phyloP scores from a whole-genome alignment of 2,888 invertebrate species.

The Ischnus inquisitorius region DNA sequence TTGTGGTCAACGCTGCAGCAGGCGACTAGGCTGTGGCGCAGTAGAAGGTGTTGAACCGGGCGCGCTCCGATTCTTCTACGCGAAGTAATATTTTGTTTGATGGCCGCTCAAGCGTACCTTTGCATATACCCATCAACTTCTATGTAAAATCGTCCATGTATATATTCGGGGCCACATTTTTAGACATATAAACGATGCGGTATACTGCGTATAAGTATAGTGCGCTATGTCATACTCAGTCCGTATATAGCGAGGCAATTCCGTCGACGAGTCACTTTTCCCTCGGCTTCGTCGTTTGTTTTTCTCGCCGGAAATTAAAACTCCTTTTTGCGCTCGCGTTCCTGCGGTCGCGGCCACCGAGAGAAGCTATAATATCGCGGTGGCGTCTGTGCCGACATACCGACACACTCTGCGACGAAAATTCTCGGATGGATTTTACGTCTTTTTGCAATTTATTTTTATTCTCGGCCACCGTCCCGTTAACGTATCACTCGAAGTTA shows the following conservation, averaged over 20 bases:
- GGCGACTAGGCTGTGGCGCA: conserved; percentile 18
- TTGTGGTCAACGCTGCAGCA: conserved; percentile 42
- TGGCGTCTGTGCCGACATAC: conserved; percentile 37
- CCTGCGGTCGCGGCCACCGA: conserved; percentile 30
- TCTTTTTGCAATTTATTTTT: background rate
- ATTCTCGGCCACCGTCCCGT: background rate
- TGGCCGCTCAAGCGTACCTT: conserved; percentile 28
- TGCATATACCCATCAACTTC: background rate
- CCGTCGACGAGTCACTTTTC: conserved; percentile 48
- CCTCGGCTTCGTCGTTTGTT: conserved; percentile 73
- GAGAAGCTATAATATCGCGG: conserved; percentile 38
- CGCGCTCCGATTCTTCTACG: conserved; percentile 28
- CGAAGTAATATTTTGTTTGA: conserved; percentile 56
- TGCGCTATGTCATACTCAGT: conserved; percentile 17
- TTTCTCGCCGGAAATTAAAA: conserved; percentile 84
- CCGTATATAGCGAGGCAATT: conserved; percentile 27
- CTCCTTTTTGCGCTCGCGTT: conserved; percentile 76
- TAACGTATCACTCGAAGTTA: background rate
- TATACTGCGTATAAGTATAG: background rate
- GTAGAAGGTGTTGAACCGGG: conserved; percentile 44
- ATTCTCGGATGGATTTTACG: conserved; percentile 4
- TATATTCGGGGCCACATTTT: conserved; percentile 5
- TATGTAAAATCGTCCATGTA: conserved; percentile 1
- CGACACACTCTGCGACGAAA: conserved; percentile 37
- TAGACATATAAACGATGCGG: conserved; percentile 1